Evolutionary conservation across 1,140 invertebrate genomes (phyloP).

Genomic region (Tribolium madens): DNA sequence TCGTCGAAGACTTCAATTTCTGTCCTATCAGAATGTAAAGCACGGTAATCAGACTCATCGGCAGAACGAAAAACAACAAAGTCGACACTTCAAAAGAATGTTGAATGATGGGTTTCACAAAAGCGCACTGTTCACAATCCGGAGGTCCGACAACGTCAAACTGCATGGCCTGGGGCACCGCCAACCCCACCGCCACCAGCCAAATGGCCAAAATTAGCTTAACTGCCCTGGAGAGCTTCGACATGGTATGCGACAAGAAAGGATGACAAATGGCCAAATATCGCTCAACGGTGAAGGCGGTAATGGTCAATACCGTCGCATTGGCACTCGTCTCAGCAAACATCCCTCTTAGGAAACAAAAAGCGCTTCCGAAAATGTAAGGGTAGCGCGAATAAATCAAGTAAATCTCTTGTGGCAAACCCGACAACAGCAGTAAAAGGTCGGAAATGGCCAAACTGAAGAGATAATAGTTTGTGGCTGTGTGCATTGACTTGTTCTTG

Average conservation of each 20-base stretch:
- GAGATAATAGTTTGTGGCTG: slow-evolving; percentile 93
- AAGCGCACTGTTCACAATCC: slow-evolving; percentile 63
- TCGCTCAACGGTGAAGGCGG: slow-evolving; percentile 86
- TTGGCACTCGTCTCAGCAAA: slow-evolving; percentile 88
- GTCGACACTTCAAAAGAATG: slow-evolving; percentile 88
- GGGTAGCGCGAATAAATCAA: slow-evolving; percentile 89
- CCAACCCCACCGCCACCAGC: slow-evolving; percentile 78
- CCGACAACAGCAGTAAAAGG: slow-evolving; percentile 84
- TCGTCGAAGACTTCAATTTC: slow-evolving; percentile 75
- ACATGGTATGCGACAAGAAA: slow-evolving; percentile 85
- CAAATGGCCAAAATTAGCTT: slow-evolving; percentile 82
- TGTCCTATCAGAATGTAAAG: slow-evolving; percentile 88
- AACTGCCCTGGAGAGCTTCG: slow-evolving; percentile 80
- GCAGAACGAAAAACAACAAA: slow-evolving; percentile 85
- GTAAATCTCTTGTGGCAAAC: slow-evolving; percentile 87
- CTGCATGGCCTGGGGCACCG: slow-evolving; percentile 84
- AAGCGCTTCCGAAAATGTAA: slow-evolving; percentile 80
- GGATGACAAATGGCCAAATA: slow-evolving; percentile 89
- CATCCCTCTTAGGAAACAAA: slow-evolving; percentile 81
- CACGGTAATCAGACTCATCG: slow-evolving; percentile 88
- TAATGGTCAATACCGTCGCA: slow-evolving; percentile 93
- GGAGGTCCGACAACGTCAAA: slow-evolving; percentile 71
- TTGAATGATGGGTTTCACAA: slow-evolving; percentile 71
- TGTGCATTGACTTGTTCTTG: slow-evolving; percentile 92
- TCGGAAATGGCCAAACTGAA: slow-evolving; percentile 95